Evolutionary conservation across 2,797 vertebrate species (phyloP).

Genomic region (Rousettus madagascariensis): DNA sequence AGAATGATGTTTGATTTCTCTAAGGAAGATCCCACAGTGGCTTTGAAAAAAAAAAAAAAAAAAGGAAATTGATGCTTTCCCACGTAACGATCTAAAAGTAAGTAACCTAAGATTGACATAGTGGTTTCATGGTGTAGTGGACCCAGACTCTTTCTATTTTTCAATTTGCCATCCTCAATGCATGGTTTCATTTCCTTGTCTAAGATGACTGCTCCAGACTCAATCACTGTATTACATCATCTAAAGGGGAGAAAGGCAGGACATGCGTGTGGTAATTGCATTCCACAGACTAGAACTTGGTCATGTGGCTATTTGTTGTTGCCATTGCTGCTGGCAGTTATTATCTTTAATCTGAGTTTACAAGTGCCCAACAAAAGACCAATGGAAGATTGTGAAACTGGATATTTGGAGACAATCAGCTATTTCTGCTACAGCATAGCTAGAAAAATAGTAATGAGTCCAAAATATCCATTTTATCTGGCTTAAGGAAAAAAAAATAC

Average conservation of each 20-base stretch:
- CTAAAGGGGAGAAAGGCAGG: not conserved
- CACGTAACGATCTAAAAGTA: not conserved
- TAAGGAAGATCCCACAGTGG: not conserved
- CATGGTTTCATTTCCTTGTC: not conserved
- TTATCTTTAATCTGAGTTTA: not conserved
- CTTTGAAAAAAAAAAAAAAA: not conserved
- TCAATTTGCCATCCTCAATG: not conserved
- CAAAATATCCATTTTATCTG: not conserved
- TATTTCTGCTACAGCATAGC: not conserved
- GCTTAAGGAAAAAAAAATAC: not conserved
- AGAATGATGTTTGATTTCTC: not conserved
- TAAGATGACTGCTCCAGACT: not conserved
- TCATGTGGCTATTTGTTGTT: not conserved
- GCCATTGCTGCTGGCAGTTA: not conserved
- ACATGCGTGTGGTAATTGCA: fast-evolving
- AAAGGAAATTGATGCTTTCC: not conserved
- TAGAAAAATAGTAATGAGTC: not conserved
- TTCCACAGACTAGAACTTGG: not conserved
- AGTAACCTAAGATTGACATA: not conserved
- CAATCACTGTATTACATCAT: no score
- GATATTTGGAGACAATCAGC: not conserved
- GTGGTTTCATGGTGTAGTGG: not conserved
- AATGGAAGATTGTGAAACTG: not conserved
- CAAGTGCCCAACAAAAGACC: not conserved
- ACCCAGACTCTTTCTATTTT: not conserved